Percentiles rank a stretch among this genome's conserved stretches.
These are phyloP conservation scores for Ecdyonurus torrentis DNA, from an alignment of 2,888 invertebrate genomes.

Conservation along the genomic window DNA sequence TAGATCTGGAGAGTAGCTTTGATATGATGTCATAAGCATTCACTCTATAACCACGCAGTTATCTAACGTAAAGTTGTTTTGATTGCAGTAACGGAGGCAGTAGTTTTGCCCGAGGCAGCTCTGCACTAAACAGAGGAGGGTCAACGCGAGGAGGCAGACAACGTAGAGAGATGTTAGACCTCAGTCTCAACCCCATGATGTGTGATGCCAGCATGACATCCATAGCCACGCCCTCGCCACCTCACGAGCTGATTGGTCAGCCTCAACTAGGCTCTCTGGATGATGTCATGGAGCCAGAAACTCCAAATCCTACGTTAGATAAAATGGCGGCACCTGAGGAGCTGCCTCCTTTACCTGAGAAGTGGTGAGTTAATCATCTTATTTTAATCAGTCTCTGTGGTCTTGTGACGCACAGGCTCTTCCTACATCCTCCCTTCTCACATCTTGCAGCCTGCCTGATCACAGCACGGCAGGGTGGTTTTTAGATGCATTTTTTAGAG, in stretches of 20 bases:
- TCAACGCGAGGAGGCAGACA: background rate
- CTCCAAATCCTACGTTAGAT: background rate
- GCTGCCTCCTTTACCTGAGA: slow-evolving; percentile 55
- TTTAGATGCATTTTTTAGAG: too few relatives aligned
- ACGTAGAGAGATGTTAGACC: background rate
- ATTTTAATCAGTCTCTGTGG: too few relatives aligned
- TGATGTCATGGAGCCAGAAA: background rate
- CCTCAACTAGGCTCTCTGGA: background rate
- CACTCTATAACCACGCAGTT: too few relatives aligned
- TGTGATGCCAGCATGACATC: too few relatives aligned
- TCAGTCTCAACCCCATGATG: background rate
- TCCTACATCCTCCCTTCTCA: too few relatives aligned
- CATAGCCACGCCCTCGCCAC: background rate
- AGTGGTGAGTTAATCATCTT: slow-evolving; percentile 38
- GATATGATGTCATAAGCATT: too few relatives aligned
- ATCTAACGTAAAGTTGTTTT: too few relatives aligned
- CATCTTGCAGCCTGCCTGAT: too few relatives aligned
- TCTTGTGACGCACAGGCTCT: too few relatives aligned
- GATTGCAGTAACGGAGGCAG: too few relatives aligned
- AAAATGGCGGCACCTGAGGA: slow-evolving; percentile 44
- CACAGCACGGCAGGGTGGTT: too few relatives aligned
- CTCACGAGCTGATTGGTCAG: background rate
- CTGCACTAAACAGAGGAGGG: background rate
- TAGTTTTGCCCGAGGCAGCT: background rate
- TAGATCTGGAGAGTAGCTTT: too few relatives aligned